A percentile compares a stretch with the other conserved stretches of the same genome.
Conservation (phyloP, 2,797 vertebrate genomes). For the Microchirus variegatus region DNA sequence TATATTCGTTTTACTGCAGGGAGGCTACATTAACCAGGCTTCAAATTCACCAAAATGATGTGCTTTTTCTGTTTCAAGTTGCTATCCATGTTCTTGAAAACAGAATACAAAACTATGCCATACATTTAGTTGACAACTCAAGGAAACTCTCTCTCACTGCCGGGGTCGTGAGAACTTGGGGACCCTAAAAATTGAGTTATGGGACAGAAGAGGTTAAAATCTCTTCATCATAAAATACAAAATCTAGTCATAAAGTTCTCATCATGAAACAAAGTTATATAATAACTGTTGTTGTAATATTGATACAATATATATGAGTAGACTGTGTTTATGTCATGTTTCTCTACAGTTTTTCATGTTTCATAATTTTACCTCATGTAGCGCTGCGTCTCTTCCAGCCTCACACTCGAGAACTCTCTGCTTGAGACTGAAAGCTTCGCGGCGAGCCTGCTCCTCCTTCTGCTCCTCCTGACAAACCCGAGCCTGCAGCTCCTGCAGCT, state of each 20-base stretch:
- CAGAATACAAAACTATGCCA: not conserved
- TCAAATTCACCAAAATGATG: conserved; percentile 32
- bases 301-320: too few relatives aligned
- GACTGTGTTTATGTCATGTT: too few relatives aligned
- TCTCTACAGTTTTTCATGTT: too few relatives aligned
- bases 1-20: conserved; percentile 1
- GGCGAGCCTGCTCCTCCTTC: conserved; percentile 73
- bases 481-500: conserved; percentile 78
- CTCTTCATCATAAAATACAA: not conserved
- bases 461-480: conserved; percentile 75
- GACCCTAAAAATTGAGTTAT: conserved; percentile 16
- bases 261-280: too few relatives aligned
- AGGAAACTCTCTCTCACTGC: not conserved
- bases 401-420: conserved; percentile 78
- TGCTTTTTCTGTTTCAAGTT: conserved; percentile 7
- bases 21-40: conserved; percentile 6
- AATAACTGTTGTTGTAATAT: too few relatives aligned
- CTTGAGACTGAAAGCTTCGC: conserved; percentile 75
- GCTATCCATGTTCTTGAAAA: conserved; percentile 1
- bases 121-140: conserved; percentile 22
- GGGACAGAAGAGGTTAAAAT: too few relatives aligned
- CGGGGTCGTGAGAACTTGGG: conserved; percentile 28
- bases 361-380: conserved; percentile 87
- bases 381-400: conserved; percentile 73
- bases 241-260: not conserved